Evolutionary conservation across 2,888 invertebrate species (phyloP).

Genomic region (Elysia crispata): DNA sequence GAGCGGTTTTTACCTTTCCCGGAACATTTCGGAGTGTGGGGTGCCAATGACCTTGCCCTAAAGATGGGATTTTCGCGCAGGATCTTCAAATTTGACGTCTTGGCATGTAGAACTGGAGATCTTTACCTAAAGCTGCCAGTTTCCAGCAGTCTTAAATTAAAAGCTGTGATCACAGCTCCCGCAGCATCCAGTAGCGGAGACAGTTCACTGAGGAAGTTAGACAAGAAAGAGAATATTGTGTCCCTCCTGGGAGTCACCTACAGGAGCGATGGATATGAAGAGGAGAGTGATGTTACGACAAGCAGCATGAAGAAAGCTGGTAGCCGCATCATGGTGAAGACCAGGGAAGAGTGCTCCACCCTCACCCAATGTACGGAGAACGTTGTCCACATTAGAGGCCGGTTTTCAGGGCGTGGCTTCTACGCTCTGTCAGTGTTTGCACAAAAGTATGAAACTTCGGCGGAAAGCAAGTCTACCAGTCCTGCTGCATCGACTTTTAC

Average conservation of each 20-base stretch:
- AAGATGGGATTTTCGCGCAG: neutral
- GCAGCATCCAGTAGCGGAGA: neutral
- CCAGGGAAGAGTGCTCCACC: neutral
- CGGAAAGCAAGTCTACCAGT: no score
- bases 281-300: neutral
- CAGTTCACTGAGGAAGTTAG: neutral
- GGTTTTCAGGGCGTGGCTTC: neutral
- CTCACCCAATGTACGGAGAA: neutral
- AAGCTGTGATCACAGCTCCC: neutral
- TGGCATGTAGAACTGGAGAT: conserved; percentile 2
- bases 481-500: neutral
- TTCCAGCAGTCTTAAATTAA: neutral
- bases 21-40: conserved; percentile 1
- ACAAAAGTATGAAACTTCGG: neutral
- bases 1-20: neutral
- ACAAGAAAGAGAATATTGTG: no score
- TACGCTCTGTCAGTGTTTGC: neutral
- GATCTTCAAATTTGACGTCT: neutral
- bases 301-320: neutral
- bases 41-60: neutral
- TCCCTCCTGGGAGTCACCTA: no score
- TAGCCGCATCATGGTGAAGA: neutral
- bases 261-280: no score
- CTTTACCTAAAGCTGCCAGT: neutral
- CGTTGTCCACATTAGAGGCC: conserved; percentile 11